phyloP scores from a whole-genome alignment of 1,140 invertebrate genomes.

The Lasaia peninsularis region DNA sequence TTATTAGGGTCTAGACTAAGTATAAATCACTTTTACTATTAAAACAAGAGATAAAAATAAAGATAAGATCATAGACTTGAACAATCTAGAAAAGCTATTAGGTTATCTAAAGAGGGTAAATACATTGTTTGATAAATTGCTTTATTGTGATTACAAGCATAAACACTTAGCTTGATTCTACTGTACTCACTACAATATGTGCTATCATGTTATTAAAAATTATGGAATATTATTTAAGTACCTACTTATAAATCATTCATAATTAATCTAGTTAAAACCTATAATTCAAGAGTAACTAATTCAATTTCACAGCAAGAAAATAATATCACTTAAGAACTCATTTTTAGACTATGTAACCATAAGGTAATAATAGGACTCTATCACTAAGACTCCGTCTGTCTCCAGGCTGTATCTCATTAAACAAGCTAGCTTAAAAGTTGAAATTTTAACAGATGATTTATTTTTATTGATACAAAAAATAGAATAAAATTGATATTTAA shows the following conservation, averaged over 20 bases:
- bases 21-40: neutral
- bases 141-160: constrained; percentile 2
- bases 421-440: too few relatives aligned
- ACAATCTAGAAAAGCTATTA: constrained; percentile 10
- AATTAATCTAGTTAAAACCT: neutral
- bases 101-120: constrained; percentile 9
- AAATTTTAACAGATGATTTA: too few relatives aligned
- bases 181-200: neutral
- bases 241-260: neutral
- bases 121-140: constrained; percentile 5
- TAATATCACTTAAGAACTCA: too few relatives aligned
- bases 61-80: constrained; percentile 5
- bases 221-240: neutral
- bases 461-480: too few relatives aligned
- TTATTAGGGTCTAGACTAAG: neutral
- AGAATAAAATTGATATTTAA: too few relatives aligned
- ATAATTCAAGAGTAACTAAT: neutral
- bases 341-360: too few relatives aligned
- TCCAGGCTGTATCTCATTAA: too few relatives aligned
- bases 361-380: too few relatives aligned
- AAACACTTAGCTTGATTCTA: neutral
- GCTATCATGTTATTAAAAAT: constrained; percentile 2
- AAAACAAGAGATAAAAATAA: neutral
- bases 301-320: too few relatives aligned
- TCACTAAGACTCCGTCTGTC: too few relatives aligned